Conservation (phyloP, 2,888 invertebrate genomes). For the Thereva unica region DNA sequence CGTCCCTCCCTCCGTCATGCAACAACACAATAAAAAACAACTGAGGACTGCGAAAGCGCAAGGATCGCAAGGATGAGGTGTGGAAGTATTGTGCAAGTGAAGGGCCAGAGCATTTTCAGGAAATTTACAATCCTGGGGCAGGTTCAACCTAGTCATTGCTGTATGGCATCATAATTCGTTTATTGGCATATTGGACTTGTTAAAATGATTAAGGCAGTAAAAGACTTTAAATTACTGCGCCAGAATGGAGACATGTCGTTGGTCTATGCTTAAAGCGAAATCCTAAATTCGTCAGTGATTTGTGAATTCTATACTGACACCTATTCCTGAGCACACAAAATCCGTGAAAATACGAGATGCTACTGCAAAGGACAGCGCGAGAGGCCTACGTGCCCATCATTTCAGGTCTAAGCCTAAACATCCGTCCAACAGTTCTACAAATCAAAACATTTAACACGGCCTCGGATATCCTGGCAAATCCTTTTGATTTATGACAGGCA, state of each 20-base stretch:
- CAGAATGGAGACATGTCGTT: background rate
- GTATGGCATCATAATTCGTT: conserved; percentile 31
- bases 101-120: conserved; percentile 22
- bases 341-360: background rate
- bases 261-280: background rate
- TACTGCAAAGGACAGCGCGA: background rate
- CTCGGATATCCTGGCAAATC: conserved; percentile 41
- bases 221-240: conserved; percentile 3
- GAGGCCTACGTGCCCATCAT: conserved; percentile 20
- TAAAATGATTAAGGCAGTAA: conserved; percentile 17
- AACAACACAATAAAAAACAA: too few species aligned
- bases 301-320: conserved; percentile 23
- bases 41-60: background rate
- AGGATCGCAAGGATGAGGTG: background rate
- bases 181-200: conserved; percentile 34
- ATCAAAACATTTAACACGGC: conserved; percentile 41
- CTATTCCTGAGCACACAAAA: conserved; percentile 17
- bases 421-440: conserved; percentile 35
- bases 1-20: too few species aligned
- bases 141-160: conserved; percentile 28
- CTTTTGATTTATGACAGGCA: conserved; percentile 42
- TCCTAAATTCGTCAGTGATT: conserved; percentile 10
- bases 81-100: conserved; percentile 30
- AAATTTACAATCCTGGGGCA: conserved; percentile 27
- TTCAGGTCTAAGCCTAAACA: conserved; percentile 39